Conservation (phyloP, 2,113 vertebrate species). For the Chrysochloris asiatica region DNA sequence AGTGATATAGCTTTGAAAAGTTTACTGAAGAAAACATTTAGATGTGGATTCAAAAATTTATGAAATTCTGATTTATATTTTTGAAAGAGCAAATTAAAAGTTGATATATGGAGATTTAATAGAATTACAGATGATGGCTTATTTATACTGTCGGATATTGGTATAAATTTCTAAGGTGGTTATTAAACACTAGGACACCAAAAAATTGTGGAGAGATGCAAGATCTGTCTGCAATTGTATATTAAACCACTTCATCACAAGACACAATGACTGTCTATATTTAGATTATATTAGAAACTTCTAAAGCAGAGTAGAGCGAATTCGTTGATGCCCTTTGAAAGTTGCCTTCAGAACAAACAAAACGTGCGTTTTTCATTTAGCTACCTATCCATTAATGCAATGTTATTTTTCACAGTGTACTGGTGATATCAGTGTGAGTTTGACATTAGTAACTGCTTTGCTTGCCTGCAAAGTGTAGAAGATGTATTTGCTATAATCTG, state of each 20-base stretch:
- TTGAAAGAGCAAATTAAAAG: conserved; percentile 47
- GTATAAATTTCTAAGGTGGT: conserved; percentile 27
- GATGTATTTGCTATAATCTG: no score
- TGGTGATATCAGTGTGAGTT: background rate
- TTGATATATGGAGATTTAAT: conserved; percentile 43
- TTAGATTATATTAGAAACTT: background rate
- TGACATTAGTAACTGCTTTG: background rate
- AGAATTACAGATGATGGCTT: background rate
- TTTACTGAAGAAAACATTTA: background rate
- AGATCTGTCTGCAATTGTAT: background rate
- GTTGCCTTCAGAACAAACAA: background rate
- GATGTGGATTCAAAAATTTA: conserved; percentile 18
- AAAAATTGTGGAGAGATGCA: background rate
- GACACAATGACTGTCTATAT: background rate
- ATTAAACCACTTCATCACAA: background rate
- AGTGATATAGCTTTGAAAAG: background rate
- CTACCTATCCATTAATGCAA: background rate
- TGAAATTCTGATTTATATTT: conserved; percentile 63
- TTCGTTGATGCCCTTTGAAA: background rate
- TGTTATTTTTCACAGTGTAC: background rate
- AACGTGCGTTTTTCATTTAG: background rate
- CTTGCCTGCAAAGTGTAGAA: background rate
- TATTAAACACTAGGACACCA: background rate
- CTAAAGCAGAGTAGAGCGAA: background rate
- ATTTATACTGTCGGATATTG: background rate